Conservation (phyloP, 2,797 vertebrate species). For the Semaprochilodus insignis region DNA sequence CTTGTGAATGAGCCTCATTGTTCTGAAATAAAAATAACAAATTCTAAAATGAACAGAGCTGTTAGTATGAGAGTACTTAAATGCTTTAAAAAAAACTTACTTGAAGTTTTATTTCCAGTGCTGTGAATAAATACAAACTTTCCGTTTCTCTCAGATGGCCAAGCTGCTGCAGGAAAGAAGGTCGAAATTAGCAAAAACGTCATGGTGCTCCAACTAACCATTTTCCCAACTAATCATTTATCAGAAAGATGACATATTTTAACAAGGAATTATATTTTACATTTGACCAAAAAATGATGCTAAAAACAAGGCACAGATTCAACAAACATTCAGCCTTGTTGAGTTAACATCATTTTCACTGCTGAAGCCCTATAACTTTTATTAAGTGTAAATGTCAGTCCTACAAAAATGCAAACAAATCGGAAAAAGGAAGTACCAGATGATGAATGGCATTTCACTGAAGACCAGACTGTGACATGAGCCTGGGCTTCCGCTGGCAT, state of each 20-base stretch:
- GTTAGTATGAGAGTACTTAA: too few species aligned
- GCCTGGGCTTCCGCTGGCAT: conserved; percentile 59
- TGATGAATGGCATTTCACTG: conserved; percentile 29
- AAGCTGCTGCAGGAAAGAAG: conserved; percentile 42
- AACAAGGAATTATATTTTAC: conserved; percentile 42
- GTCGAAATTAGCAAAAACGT: conserved; percentile 19
- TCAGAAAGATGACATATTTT: too few species aligned
- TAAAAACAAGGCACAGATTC: conserved; percentile 58
- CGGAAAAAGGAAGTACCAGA: conserved; percentile 15
- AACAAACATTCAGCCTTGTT: conserved; percentile 56
- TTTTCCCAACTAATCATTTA: too few species aligned
- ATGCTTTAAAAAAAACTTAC: background rate
- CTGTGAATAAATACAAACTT: background rate
- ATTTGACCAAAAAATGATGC: conserved; percentile 59
- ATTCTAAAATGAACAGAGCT: too few species aligned
- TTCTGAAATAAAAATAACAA: too few species aligned
- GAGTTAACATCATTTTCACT: conserved; percentile 62
- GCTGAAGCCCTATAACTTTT: conserved; percentile 4
- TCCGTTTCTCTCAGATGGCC: background rate
- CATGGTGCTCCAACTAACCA: background rate
- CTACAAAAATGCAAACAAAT: conserved; percentile 1
- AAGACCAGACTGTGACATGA: conserved; percentile 31
- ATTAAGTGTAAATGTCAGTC: background rate
- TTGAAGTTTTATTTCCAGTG: conserved; percentile 27
- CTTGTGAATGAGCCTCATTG: too few species aligned